A percentile compares a stretch with the other conserved stretches of the same genome.
Evolutionary conservation across 92 coral and sea anemone genomes (phyloP).

Genomic region (Heliopora coerulea): DNA sequence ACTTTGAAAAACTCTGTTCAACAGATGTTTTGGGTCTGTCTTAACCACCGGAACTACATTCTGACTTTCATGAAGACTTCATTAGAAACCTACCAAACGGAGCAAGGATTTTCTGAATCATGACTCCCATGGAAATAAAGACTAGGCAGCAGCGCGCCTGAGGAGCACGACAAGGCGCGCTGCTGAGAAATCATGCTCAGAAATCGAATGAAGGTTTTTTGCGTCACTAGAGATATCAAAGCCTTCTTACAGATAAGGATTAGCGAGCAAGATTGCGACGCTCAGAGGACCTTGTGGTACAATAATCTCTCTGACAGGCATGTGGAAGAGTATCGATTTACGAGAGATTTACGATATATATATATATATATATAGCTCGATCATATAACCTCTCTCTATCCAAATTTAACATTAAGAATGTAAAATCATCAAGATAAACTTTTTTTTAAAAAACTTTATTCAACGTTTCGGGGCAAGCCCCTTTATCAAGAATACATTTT

Average conservation of each 20-base stretch:
- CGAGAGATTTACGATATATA: too few species aligned
- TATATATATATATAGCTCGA: too few species aligned
- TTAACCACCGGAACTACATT: conserved; percentile 17
- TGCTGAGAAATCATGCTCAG: conserved; percentile 25
- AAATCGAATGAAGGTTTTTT: background rate
- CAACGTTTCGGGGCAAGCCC: too few species aligned
- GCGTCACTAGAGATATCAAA: conserved; percentile 21
- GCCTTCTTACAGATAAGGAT: conserved; percentile 7
- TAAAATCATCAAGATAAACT: too few species aligned
- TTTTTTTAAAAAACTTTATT: too few species aligned
- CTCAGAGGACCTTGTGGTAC: conserved; percentile 20
- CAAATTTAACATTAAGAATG: background rate
- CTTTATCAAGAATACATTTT: too few species aligned
- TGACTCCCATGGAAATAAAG: conserved; percentile 68
- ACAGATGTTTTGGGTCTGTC: conserved; percentile 64
- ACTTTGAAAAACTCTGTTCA: conserved; percentile 63
- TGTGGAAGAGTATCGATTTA: background rate
- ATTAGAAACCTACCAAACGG: conserved; percentile 51
- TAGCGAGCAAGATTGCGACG: conserved; percentile 4
- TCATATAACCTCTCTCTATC: too few species aligned
- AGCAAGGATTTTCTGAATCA: conserved; percentile 53
- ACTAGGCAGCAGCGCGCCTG: conserved; percentile 51
- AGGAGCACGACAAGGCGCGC: conserved; percentile 43
- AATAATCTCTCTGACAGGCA: background rate
- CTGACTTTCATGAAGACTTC: conserved; percentile 50